Conservation (phyloP, 2,113 vertebrate species). For the Mastomys coucha region DNA sequence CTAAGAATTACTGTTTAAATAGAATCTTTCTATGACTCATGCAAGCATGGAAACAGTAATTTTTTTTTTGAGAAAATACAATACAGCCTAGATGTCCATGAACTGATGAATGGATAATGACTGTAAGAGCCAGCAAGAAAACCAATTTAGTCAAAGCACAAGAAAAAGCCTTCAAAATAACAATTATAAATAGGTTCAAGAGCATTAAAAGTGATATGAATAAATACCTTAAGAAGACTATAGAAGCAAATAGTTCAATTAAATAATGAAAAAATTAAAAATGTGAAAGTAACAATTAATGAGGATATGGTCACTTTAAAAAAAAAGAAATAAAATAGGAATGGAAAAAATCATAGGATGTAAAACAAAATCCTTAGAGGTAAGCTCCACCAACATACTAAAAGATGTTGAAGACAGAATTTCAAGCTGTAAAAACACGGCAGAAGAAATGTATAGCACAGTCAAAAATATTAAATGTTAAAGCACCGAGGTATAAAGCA, state of each 20-base stretch:
- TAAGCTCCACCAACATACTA: background rate
- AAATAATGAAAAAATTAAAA: background rate
- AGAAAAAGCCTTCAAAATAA: background rate
- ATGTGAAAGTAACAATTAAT: background rate
- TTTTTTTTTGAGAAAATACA: background rate
- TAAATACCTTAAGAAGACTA: background rate
- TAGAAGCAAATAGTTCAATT: background rate
- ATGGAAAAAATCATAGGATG: background rate
- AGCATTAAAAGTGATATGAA: background rate
- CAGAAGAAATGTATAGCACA: background rate
- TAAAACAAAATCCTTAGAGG: background rate
- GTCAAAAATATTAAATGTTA: background rate
- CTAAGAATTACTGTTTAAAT: background rate
- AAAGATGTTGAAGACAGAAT: background rate
- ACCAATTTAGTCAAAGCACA: background rate
- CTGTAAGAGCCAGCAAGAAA: background rate
- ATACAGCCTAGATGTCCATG: background rate
- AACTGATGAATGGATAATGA: background rate
- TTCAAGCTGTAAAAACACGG: background rate
- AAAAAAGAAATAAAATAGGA: background rate
- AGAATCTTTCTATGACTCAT: too few species aligned
- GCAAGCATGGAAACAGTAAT: background rate
- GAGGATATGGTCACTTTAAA: background rate
- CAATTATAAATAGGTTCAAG: background rate
- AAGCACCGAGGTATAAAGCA: background rate